A percentile compares a stretch with the other conserved stretches of the same genome.
These are phyloP conservation scores for Argyrosomus regius DNA, from an alignment of 2,797 vertebrate species.

Conservation along the genomic window DNA sequence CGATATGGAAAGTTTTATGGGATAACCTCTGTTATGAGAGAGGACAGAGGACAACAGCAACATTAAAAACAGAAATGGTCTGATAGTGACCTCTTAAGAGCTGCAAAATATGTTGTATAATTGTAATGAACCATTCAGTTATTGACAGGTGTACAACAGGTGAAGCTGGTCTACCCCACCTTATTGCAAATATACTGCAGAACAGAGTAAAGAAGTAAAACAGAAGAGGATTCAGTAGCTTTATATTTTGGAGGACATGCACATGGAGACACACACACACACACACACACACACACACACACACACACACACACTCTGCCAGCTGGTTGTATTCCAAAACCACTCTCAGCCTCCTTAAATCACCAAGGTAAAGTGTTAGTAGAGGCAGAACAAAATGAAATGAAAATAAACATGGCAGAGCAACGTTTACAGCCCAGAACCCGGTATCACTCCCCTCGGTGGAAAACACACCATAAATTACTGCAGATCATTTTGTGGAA, in stretches of 20 bases:
- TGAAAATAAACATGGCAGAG: slow-evolving; percentile 83
- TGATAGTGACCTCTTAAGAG: not conserved
- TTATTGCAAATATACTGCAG: slow-evolving; percentile 14
- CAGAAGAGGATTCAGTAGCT: slow-evolving; percentile 33
- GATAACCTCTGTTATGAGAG: too few relatives aligned
- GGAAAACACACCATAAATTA: slow-evolving; percentile 81
- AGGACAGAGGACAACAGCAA: not conserved
- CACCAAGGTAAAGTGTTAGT: slow-evolving; percentile 80
- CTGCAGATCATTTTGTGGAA: slow-evolving; percentile 79
- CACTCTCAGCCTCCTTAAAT: slow-evolving; percentile 77
- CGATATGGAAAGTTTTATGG: too few relatives aligned
- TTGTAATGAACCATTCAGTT: not conserved
- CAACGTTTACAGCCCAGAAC: slow-evolving; percentile 81
- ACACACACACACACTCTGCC: slow-evolving; percentile 23
- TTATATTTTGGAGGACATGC: slow-evolving; percentile 22
- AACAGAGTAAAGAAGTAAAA: slow-evolving; percentile 7
- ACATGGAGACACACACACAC: slow-evolving; percentile 16
- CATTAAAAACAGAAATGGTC: not conserved
- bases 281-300: slow-evolving; percentile 15
- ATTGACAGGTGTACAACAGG: slow-evolving; percentile 47
- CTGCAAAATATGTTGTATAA: not conserved
- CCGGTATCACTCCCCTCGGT: slow-evolving; percentile 79
- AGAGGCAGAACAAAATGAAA: slow-evolving; percentile 81
- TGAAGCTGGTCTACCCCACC: slow-evolving; percentile 15
- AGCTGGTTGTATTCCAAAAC: slow-evolving; percentile 76